Conservation (phyloP, 2,113 vertebrate genomes). For the Balaeniceps rex region DNA sequence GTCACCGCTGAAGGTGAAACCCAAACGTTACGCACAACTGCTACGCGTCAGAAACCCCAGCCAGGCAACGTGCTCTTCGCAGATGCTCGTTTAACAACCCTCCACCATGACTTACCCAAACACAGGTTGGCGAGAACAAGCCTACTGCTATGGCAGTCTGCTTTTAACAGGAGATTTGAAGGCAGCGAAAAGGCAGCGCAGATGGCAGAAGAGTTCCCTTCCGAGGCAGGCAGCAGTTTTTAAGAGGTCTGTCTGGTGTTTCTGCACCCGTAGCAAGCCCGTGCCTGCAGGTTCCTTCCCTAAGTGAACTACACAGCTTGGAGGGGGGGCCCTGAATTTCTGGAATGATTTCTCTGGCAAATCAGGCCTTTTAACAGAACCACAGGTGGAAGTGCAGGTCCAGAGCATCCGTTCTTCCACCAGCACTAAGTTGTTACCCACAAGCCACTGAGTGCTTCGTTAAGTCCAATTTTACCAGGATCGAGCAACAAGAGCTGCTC, state of each 20-base stretch:
- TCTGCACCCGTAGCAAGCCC: background rate
- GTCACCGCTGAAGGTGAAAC: background rate
- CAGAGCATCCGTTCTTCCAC: background rate
- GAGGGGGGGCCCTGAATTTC: background rate
- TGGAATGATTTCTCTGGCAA: background rate
- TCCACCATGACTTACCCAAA: background rate
- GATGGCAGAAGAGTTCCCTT: background rate
- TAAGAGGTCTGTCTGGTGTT: background rate
- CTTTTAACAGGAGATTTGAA: background rate
- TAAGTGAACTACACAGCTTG: background rate
- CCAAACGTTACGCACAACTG: background rate
- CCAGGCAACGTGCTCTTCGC: background rate
- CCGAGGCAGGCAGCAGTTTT: background rate
- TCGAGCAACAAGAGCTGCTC: background rate
- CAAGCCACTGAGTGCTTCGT: fast-evolving
- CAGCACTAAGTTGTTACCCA: background rate
- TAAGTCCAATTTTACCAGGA: background rate
- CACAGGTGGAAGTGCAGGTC: background rate
- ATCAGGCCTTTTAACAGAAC: background rate
- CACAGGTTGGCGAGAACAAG: background rate
- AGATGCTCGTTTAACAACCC: background rate
- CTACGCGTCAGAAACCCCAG: background rate
- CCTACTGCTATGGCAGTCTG: background rate
- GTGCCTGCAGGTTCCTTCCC: background rate
- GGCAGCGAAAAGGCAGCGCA: background rate